Evolutionary conservation across 2,797 vertebrate species (phyloP), one percentile per base, ranked within the genome.

Genomic region (Diplodus sargus): DNA sequence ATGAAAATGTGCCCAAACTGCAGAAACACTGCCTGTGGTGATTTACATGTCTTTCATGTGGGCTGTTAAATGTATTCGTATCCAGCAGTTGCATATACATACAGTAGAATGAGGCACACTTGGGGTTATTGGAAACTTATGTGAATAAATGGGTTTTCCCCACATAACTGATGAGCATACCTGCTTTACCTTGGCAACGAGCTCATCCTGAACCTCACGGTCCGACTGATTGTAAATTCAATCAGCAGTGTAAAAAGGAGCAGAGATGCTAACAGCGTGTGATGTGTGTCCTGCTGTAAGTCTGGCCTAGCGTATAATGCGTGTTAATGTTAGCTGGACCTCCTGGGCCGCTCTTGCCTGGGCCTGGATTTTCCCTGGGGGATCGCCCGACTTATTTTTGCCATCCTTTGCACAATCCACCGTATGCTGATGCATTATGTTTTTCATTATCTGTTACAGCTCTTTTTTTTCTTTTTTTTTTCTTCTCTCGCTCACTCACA

Each of bases 311-410:
- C 83, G 72, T 91, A 67, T 95, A 93, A 93, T 92, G 88, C 83
- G 90, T 92, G 89, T 89, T 93, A 90, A 93, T 93, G 91, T 92
- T 92, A 86, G 90, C 79, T 66, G 84, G 89, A 90, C 93, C 90
- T 90, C 90, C 92, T 85, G 90, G 92, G 89, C 80, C 47, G 75
- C 79, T 83, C 48, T 65, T 78, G 83, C 85, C 84, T 28, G 54
- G 79, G 75, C 68, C 78, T 58, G 64, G 70, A 85, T 86, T 83
- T 80, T 78, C 89, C 92, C 88, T 71, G 43, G 25, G 81, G 90
- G 78, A 87, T 78, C 74, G 45, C 83, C 83, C 8, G 59, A 82
- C 87, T 90, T 89, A 84, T 87, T 92, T 92, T 72, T 91, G 86
- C 90, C 83, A 73, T 92, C 85, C 87, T 86, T 78, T 83, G 85